Conservation (phyloP, 2,888 invertebrate genomes). For the Elysia crispata region DNA sequence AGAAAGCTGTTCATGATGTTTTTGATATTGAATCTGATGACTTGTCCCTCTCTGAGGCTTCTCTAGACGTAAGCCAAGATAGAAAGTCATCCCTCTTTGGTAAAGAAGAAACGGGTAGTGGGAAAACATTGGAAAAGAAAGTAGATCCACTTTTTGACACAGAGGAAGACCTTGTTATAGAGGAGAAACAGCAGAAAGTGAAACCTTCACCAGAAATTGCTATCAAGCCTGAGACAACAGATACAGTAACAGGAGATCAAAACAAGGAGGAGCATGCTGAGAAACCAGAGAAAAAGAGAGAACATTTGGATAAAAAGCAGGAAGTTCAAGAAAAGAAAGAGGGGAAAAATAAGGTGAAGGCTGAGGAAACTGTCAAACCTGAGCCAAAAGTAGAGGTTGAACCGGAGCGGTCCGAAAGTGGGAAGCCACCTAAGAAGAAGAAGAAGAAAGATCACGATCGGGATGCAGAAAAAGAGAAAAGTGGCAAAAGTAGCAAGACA, state of each 20-base stretch:
- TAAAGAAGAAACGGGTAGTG: neutral
- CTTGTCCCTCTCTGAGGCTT: constrained; percentile 30
- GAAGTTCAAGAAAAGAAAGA: constrained; percentile 14
- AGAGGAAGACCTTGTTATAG: neutral
- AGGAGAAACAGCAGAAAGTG: neutral
- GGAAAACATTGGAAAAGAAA: constrained; percentile 15
- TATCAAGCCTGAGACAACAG: neutral
- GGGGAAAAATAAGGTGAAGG: constrained; percentile 11
- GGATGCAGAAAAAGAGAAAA: constrained; percentile 25
- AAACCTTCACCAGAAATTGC: neutral
- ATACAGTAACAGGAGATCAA: neutral
- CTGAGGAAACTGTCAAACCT: constrained; percentile 10
- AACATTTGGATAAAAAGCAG: neutral
- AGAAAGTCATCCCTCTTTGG: constrained; percentile 27
- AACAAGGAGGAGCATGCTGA: constrained; percentile 34
- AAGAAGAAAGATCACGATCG: constrained; percentile 47
- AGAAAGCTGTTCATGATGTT: constrained; percentile 2
- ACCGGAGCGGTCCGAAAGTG: constrained; percentile 16
- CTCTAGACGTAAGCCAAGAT: constrained; percentile 5
- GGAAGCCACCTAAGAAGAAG: constrained; percentile 47
- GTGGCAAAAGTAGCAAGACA: too few relatives aligned
- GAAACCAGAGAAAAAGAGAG: constrained; percentile 28
- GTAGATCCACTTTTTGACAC: neutral
- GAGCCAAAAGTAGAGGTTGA: constrained; percentile 17
- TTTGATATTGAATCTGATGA: constrained; percentile 48